phyloP scores from a whole-genome alignment of 2,113 vertebrate genomes.

The Uropsilus gracilis region DNA sequence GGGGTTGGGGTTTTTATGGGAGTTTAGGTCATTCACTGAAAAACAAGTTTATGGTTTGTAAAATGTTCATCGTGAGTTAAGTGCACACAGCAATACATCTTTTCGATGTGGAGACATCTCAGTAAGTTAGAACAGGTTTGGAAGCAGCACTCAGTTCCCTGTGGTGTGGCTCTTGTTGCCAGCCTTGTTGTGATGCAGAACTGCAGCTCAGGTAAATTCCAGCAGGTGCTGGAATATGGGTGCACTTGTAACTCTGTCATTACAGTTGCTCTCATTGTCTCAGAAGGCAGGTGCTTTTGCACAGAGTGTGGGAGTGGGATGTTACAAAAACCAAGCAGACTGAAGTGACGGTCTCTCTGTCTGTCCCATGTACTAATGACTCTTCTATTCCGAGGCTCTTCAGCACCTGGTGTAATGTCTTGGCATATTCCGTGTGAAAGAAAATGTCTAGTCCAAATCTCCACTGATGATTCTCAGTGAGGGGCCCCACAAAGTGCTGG shows the following conservation, averaged over 20 bases:
- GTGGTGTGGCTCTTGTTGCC: background rate
- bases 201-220: background rate
- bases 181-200: background rate
- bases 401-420: background rate
- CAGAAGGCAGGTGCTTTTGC: background rate
- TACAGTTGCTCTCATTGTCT: background rate
- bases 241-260: rapidly evolving
- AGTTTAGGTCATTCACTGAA: background rate
- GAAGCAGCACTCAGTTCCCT: background rate
- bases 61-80: background rate
- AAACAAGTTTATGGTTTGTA: background rate
- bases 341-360: background rate
- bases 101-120: background rate
- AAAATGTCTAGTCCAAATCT: background rate
- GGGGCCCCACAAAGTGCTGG: background rate
- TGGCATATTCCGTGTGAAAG: background rate
- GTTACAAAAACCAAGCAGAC: background rate
- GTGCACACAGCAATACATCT: background rate
- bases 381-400: background rate
- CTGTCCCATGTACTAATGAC: background rate
- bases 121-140: background rate
- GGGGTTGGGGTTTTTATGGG: background rate
- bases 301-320: background rate
- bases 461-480: background rate
- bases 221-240: too few species aligned